phyloP scores from a whole-genome alignment of 1,140 invertebrate genomes.

The Battus philenor region DNA sequence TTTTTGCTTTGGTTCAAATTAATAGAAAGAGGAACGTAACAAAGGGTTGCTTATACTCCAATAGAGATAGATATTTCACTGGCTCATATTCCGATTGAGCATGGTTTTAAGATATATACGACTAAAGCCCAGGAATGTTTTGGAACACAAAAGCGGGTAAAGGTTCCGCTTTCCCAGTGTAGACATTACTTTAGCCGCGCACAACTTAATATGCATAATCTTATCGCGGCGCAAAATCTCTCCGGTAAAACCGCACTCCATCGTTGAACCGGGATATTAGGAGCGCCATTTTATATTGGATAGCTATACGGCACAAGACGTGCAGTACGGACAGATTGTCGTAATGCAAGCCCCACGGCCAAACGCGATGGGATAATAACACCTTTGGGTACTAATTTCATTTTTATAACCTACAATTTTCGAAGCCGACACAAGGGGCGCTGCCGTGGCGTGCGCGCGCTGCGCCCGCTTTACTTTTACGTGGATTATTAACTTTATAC shows the following conservation, averaged over 20 bases:
- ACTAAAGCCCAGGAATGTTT: neutral
- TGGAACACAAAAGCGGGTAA: constrained; percentile 15
- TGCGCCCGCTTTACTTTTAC: constrained; percentile 60
- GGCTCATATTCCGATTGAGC: no score
- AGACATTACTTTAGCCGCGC: constrained; percentile 68
- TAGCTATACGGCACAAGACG: constrained; percentile 71
- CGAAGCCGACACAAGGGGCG: constrained; percentile 73
- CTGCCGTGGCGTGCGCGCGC: constrained; percentile 71
- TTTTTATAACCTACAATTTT: constrained; percentile 77
- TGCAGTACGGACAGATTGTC: constrained; percentile 75
- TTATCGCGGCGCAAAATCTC: constrained; percentile 71
- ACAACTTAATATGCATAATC: constrained; percentile 76
- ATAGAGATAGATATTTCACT: no score
- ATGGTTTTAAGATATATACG: no score
- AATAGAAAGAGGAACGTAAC: no score
- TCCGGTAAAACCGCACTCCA: constrained; percentile 59
- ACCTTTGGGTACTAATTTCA: constrained; percentile 77
- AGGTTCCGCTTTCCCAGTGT: constrained; percentile 57
- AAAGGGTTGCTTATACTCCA: no score
- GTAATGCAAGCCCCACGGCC: constrained; percentile 73
- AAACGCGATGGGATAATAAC: constrained; percentile 77
- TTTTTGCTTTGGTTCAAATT: no score
- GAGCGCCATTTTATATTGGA: constrained; percentile 74
- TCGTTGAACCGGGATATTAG: constrained; percentile 70
- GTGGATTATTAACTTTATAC: constrained; percentile 74